These are phyloP conservation scores for Noctua pronuba DNA, from an alignment of 2,888 invertebrate species.

Conservation along the genomic window DNA sequence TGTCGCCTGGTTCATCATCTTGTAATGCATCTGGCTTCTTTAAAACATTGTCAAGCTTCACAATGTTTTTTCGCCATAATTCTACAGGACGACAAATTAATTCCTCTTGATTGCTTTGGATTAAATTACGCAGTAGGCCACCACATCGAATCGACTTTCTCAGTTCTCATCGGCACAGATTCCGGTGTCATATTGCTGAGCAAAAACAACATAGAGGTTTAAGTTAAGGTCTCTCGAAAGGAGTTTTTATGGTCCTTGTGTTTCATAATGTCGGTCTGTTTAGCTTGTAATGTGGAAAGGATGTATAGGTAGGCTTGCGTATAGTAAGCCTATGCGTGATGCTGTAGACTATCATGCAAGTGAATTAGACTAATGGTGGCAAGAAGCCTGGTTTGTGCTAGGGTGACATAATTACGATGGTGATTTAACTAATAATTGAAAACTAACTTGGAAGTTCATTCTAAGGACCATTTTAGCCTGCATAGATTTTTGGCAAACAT, in stretches of 20 bases:
- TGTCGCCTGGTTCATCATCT: not conserved
- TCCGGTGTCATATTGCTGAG: constrained; percentile 81
- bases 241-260: constrained; percentile 47
- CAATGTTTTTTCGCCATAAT: constrained; percentile 52
- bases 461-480: not conserved
- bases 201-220: constrained; percentile 61
- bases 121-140: constrained; percentile 79
- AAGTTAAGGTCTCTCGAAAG: constrained; percentile 32
- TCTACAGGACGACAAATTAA: constrained; percentile 80
- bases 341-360: not conserved
- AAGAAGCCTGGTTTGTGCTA: not conserved
- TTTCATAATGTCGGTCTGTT: constrained; percentile 5
- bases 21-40: not conserved
- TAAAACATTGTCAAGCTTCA: constrained; percentile 21
- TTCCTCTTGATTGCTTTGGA: constrained; percentile 77
- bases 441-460: too few relatives aligned
- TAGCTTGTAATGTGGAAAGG: not conserved
- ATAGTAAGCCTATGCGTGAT: not conserved
- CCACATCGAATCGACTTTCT: constrained; percentile 72
- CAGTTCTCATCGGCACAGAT: constrained; percentile 75
- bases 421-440: not conserved
- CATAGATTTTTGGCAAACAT: not conserved
- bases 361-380: not conserved
- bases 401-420: not conserved
- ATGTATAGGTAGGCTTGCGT: not conserved